Percentiles rank a stretch among this genome's conserved stretches.
Conservation (phyloP, 2,888 invertebrate species). For the Tinea trinotella region DNA sequence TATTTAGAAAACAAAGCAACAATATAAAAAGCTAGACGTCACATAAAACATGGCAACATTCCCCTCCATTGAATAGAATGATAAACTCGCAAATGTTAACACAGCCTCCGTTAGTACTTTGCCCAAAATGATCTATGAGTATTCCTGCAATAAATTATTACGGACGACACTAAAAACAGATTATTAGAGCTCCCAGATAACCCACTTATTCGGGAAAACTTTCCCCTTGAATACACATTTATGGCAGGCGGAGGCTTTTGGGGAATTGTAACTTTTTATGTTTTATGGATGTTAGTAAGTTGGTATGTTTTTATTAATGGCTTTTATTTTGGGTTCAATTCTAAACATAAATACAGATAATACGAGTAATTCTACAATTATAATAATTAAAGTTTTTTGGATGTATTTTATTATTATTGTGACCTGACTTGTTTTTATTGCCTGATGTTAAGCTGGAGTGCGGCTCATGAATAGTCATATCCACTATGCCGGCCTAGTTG, state of each 20-base stretch:
- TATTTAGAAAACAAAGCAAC: background rate
- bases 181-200: conserved; percentile 19
- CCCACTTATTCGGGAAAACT: conserved; percentile 20
- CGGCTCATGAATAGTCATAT: too few relatives aligned
- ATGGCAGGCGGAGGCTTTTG: background rate
- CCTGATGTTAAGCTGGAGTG: too few relatives aligned
- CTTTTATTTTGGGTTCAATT: background rate
- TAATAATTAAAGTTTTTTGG: too few relatives aligned
- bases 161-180: conserved; percentile 20
- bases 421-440: too few relatives aligned
- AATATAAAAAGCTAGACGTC: background rate
- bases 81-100: conserved; percentile 7
- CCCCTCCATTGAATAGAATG: conserved; percentile 2
- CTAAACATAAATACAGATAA: too few relatives aligned
- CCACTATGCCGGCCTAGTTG: too few relatives aligned
- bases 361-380: too few relatives aligned
- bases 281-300: background rate
- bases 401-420: too few relatives aligned
- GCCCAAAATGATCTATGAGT: conserved; percentile 19
- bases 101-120: background rate
- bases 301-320: background rate
- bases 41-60: background rate
- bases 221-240: conserved; percentile 11
- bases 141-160: conserved; percentile 18
- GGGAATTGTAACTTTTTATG: conserved; percentile 5